A percentile compares a stretch with the other conserved stretches of the same genome.
These are phyloP conservation scores for Nerophis lumbriciformis DNA, from an alignment of 2,113 vertebrate species.

Conservation along the genomic window DNA sequence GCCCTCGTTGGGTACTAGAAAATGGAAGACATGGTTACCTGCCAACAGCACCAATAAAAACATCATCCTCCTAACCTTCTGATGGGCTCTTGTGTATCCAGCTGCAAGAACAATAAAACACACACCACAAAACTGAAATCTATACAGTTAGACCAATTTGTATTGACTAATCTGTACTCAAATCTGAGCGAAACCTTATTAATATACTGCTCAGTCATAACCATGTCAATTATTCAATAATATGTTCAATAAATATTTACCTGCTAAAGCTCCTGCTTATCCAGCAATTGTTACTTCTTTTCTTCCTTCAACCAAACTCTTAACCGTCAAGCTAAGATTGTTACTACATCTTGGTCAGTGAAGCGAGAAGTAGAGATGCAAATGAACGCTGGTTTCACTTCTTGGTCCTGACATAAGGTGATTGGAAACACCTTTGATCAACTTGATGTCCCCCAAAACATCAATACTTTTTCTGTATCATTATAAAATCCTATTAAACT, in stretches of 20 bases:
- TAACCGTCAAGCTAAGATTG: no score
- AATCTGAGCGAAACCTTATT: background rate
- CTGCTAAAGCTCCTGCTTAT: slow-evolving; percentile 10
- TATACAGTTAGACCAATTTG: no score
- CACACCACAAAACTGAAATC: background rate
- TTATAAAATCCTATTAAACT: no score
- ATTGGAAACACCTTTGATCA: no score
- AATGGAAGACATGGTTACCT: slow-evolving; percentile 20
- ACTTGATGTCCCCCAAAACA: no score
- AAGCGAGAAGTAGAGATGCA: background rate
- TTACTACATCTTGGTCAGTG: background rate
- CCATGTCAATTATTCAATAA: background rate
- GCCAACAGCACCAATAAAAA: slow-evolving; percentile 9
- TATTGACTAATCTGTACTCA: background rate
- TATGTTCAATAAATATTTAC: slow-evolving; percentile 8
- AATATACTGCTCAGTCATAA: no score
- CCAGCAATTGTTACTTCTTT: no score
- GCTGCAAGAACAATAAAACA: background rate
- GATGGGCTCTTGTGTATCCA: background rate
- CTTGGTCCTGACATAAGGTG: no score
- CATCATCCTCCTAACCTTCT: background rate
- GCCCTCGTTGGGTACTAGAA: background rate
- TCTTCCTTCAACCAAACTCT: background rate
- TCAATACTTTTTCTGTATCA: no score
- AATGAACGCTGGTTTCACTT: background rate